phyloP scores from a whole-genome alignment of 2,888 invertebrate genomes.

The Girardia tigrina region DNA sequence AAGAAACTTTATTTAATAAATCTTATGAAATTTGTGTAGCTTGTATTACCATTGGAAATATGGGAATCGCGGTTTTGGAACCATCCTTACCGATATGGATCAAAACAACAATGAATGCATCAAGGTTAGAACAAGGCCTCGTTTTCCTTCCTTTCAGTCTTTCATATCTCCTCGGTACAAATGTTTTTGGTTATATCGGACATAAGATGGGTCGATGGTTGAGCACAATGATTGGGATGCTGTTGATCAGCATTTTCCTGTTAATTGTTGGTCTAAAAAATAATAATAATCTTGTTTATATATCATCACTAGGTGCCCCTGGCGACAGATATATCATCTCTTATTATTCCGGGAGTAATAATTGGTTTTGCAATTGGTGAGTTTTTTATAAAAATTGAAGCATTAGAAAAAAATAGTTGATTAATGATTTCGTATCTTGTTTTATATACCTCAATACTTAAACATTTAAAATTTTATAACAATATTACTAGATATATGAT shows the following conservation, averaged over 20 bases:
- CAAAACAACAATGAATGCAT: constrained; percentile 93
- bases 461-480: too few species aligned
- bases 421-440: too few species aligned
- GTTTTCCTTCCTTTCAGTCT: constrained; percentile 90
- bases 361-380: constrained; percentile 1
- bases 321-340: background rate
- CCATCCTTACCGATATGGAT: constrained; percentile 98
- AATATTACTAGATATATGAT: too few species aligned
- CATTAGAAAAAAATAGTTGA: too few species aligned
- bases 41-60: constrained; percentile 74
- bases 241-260: constrained; percentile 6
- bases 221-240: constrained; percentile 8
- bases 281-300: background rate
- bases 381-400: too few species aligned
- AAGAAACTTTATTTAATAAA: too few species aligned
- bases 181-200: constrained; percentile 89
- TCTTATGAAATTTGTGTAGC: background rate
- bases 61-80: constrained; percentile 97
- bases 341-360: background rate
- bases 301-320: background rate
- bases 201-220: constrained; percentile 71
- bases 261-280: background rate
- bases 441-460: too few species aligned
- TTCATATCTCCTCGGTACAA: constrained; percentile 87
- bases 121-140: constrained; percentile 71